Percentiles rank a stretch among this genome's conserved stretches.
Evolutionary conservation across 2,113 vertebrate species (phyloP).

Genomic region (Meles meles): DNA sequence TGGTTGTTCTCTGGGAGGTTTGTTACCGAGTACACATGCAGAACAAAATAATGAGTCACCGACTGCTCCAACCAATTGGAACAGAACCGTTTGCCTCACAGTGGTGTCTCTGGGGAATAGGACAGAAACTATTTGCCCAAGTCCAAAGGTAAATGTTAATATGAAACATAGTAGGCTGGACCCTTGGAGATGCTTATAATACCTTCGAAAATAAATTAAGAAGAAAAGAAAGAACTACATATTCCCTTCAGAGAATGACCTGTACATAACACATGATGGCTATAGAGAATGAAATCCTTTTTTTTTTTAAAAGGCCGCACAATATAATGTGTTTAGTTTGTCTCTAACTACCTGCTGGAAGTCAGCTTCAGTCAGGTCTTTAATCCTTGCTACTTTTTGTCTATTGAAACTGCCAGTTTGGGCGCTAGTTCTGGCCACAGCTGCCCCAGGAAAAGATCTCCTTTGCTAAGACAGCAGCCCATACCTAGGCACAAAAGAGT

Average conservation of each 20-base stretch:
- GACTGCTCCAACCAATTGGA: neutral
- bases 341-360: neutral
- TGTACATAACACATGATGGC: neutral
- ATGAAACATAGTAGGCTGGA: neutral
- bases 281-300: slow-evolving; percentile 17
- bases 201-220: neutral
- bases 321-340: neutral
- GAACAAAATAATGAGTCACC: neutral
- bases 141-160: slow-evolving; percentile 14
- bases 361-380: neutral
- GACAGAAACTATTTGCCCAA: neutral
- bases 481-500: neutral
- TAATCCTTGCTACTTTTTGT: neutral
- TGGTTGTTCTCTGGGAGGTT: neutral
- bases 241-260: neutral
- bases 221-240: neutral
- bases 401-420: neutral
- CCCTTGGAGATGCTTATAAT: neutral
- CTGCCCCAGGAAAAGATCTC: slow-evolving; percentile 17
- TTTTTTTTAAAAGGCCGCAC: neutral
- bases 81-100: neutral
- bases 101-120: neutral
- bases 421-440: slow-evolving; percentile 9
- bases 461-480: neutral
- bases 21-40: neutral